A percentile compares a stretch with the other conserved stretches of the same genome.
phyloP scores from a whole-genome alignment of 1,140 invertebrate species.

The Zaprionus gabonicus region DNA sequence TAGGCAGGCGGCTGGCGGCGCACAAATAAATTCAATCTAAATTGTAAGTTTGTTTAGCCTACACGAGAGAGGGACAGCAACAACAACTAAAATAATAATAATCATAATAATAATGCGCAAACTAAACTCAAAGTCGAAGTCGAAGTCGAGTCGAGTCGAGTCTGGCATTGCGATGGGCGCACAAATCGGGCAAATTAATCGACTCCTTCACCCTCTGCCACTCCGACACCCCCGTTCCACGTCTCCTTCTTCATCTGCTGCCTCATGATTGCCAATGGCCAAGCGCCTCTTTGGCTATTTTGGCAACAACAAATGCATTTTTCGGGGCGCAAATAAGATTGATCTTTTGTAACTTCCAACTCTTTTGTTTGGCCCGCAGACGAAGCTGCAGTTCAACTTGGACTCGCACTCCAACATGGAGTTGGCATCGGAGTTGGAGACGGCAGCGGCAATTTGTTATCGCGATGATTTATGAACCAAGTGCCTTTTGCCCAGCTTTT shows the following conservation, averaged over 20 bases:
- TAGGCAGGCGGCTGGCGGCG: slow-evolving; percentile 64
- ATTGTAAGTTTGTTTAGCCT: slow-evolving; percentile 81
- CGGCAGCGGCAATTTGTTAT: slow-evolving; percentile 83
- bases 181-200: slow-evolving; percentile 60
- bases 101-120: slow-evolving; percentile 57
- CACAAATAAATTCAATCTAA: slow-evolving; percentile 84
- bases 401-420: background rate
- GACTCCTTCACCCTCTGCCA: slow-evolving; percentile 36
- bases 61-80: slow-evolving; percentile 35
- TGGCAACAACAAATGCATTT: slow-evolving; percentile 25
- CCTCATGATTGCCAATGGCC: slow-evolving; percentile 39
- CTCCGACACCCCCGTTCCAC: background rate
- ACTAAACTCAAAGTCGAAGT: slow-evolving; percentile 49
- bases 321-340: slow-evolving; percentile 80
- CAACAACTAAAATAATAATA: slow-evolving; percentile 46
- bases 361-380: slow-evolving; percentile 57
- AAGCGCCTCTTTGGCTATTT: slow-evolving; percentile 73
- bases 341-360: slow-evolving; percentile 82
- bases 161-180: slow-evolving; percentile 37
- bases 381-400: background rate
- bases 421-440: slow-evolving; percentile 8
- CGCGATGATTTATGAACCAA: slow-evolving; percentile 83
- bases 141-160: slow-evolving; percentile 16
- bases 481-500: slow-evolving; percentile 39
- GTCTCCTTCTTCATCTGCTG: slow-evolving; percentile 13